A percentile compares a stretch with the other conserved stretches of the same genome.
phyloP scores from a whole-genome alignment of 2,888 invertebrate species.

The Eupeodes luniger region DNA sequence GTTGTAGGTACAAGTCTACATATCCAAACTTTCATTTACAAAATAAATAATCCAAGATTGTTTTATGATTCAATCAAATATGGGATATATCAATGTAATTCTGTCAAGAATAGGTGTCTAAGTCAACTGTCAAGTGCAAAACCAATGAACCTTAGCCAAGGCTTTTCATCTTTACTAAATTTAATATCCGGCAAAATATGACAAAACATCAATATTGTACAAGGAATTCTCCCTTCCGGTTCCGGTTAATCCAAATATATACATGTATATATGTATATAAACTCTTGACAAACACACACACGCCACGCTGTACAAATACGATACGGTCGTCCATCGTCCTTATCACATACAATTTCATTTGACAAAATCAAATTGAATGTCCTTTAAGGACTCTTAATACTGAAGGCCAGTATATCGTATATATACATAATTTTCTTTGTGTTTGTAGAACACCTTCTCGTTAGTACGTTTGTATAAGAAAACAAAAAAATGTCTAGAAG shows the following conservation, averaged over 20 bases:
- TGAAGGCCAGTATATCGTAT: not conserved
- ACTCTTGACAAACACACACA: conserved; percentile 20
- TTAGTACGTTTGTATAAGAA: conserved; percentile 17
- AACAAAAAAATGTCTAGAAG: not conserved
- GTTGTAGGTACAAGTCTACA: not conserved
- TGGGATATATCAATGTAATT: conserved; percentile 8
- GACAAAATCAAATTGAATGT: conserved; percentile 29
- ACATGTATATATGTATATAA: not conserved
- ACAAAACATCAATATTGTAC: conserved; percentile 39
- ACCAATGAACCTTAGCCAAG: conserved; percentile 1
- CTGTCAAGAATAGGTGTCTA: conserved; percentile 5
- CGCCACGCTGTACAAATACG: not conserved
- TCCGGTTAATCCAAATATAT: conserved; percentile 26
- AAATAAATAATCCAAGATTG: not conserved
- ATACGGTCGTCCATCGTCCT: not conserved
- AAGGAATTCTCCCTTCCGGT: conserved; percentile 33
- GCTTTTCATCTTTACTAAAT: conserved; percentile 32
- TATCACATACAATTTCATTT: conserved; percentile 25
- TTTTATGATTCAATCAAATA: conserved; percentile 25
- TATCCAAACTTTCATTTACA: not conserved
- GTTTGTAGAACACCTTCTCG: conserved; percentile 6
- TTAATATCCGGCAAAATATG: conserved; percentile 44
- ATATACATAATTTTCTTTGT: not conserved
- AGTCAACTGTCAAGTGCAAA: conserved; percentile 40
- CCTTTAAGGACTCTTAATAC: conserved; percentile 9